phyloP scores from a whole-genome alignment of 92 coral and sea anemone species.

The Heteractis magnifica region DNA sequence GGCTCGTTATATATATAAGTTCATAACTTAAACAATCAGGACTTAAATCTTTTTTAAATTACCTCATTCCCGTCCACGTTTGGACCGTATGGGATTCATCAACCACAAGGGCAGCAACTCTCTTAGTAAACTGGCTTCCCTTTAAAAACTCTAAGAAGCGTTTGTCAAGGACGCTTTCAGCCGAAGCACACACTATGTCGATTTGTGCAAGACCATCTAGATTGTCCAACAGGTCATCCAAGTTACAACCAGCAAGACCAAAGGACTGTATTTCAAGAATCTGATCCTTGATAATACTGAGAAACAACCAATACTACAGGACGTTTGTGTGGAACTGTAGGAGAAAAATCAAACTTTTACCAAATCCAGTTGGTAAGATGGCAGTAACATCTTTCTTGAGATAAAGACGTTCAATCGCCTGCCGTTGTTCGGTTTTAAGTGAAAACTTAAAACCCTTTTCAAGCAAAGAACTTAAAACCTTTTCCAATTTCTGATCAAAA shows the following conservation, averaged over 20 bases:
- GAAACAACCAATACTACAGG: background rate
- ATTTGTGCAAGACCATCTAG: background rate
- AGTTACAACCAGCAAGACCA: background rate
- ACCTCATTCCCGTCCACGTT: background rate
- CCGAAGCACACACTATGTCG: background rate
- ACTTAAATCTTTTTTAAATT: background rate
- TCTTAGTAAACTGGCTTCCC: background rate
- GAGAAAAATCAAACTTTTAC: background rate
- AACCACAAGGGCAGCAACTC: slow-evolving; percentile 3
- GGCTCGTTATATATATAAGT: background rate
- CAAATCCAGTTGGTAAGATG: background rate
- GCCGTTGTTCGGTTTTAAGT: background rate
- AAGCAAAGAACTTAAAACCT: background rate
- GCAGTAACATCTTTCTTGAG: background rate
- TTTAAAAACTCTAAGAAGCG: background rate
- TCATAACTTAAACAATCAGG: background rate
- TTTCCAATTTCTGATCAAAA: background rate
- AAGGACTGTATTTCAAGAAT: background rate
- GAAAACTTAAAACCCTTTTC: background rate
- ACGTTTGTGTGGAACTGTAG: background rate
- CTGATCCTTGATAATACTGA: background rate
- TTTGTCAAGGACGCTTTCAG: slow-evolving; percentile 5
- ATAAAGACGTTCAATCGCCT: background rate
- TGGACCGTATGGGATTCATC: slow-evolving; percentile 8
- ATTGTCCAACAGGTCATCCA: background rate